These are phyloP conservation scores for Arenaria interpres DNA, from an alignment of 2,113 vertebrate genomes.

Conservation along the genomic window DNA sequence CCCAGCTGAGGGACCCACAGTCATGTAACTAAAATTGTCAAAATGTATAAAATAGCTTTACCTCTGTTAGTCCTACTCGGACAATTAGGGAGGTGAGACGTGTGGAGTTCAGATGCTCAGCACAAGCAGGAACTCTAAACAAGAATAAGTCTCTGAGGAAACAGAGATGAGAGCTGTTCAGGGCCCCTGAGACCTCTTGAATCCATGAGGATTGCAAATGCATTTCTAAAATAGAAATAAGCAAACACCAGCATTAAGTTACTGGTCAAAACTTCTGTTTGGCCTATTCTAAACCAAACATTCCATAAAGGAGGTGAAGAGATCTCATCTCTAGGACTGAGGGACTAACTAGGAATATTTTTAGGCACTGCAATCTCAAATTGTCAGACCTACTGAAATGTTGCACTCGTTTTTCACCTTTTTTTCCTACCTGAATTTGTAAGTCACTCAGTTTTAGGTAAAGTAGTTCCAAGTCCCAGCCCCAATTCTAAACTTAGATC, in stretches of 20 bases:
- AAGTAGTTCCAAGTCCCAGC: neutral
- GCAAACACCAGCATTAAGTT: neutral
- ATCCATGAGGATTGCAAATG: neutral
- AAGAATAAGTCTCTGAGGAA: neutral
- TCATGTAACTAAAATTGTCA: neutral
- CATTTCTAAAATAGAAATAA: neutral
- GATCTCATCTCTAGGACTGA: neutral
- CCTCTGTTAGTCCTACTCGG: conserved; percentile 16
- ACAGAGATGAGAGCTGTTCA: neutral
- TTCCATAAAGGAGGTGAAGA: neutral
- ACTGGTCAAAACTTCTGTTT: neutral
- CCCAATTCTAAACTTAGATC: neutral
- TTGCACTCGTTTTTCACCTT: neutral
- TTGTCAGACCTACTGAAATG: neutral
- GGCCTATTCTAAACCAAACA: neutral
- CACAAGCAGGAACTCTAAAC: neutral
- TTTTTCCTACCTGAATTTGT: neutral
- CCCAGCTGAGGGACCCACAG: neutral
- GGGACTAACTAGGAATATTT: neutral
- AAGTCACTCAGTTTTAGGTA: neutral
- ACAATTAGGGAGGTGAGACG: neutral
- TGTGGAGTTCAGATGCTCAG: neutral
- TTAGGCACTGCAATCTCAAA: neutral
- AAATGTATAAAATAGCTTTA: neutral
- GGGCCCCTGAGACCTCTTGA: neutral